phyloP scores from a whole-genome alignment of 2,797 vertebrate species.

The Melanotaenia nigrans region DNA sequence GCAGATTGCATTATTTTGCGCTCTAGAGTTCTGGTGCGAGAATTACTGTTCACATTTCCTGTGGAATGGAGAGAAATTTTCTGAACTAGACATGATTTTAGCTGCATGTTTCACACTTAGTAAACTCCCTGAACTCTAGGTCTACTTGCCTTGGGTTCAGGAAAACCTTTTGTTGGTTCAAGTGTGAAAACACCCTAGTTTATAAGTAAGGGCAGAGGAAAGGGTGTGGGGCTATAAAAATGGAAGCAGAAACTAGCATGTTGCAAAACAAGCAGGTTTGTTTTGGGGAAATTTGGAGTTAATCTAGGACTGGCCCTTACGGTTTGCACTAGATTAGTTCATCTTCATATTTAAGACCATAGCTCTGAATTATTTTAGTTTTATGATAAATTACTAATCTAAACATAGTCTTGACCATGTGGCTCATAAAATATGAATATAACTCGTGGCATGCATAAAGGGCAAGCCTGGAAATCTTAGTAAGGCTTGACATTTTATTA shows the following conservation, averaged over 20 bases:
- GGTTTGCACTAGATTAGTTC: background rate
- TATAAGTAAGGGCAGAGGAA: conserved; percentile 37
- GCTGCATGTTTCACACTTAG: conserved; percentile 10
- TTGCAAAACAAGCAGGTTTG: conserved; percentile 24
- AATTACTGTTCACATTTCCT: background rate
- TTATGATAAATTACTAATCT: background rate
- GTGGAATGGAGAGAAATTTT: background rate
- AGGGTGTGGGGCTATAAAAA: conserved; percentile 31
- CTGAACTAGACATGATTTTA: background rate
- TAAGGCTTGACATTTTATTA: conserved; percentile 36
- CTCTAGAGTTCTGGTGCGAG: background rate
- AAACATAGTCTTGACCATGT: background rate
- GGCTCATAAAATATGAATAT: background rate
- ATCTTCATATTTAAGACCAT: background rate
- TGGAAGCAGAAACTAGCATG: conserved; percentile 46
- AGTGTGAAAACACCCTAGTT: conserved; percentile 41
- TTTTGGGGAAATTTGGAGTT: conserved; percentile 37
- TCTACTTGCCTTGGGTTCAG: background rate
- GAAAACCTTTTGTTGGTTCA: conserved; percentile 11
- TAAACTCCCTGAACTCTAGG: background rate
- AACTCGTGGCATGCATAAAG: background rate
- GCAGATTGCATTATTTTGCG: background rate
- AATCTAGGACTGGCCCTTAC: background rate
- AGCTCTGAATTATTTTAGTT: background rate
- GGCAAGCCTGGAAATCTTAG: conserved; percentile 22